Percentiles rank a stretch among this genome's conserved stretches.
Conservation (phyloP, 2,113 vertebrate species). For the Callaeas wilsoni region DNA sequence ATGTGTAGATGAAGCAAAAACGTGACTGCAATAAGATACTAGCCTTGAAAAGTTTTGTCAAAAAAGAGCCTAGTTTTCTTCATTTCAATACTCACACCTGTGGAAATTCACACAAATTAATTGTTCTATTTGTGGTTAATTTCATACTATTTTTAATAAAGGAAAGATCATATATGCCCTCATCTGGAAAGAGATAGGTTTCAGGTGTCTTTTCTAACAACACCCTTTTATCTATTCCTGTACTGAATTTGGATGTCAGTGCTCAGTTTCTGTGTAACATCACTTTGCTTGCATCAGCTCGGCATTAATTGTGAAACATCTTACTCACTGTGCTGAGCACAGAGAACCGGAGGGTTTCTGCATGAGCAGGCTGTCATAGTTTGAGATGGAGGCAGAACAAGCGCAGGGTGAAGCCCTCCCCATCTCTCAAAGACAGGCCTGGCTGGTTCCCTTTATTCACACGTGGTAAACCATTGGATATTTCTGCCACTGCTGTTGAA, state of each 20-base stretch:
- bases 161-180: not conserved
- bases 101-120: not conserved
- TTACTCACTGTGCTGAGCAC: constrained; percentile 28
- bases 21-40: not conserved
- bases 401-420: not conserved
- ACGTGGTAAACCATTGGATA: not conserved
- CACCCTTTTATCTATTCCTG: not conserved
- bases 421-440: not conserved
- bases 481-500: not conserved
- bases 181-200: not conserved
- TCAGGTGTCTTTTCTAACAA: not conserved
- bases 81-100: not conserved
- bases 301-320: not conserved
- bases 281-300: not conserved
- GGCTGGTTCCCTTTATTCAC: not conserved
- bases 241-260: not conserved
- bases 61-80: not conserved
- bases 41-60: not conserved
- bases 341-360: not conserved
- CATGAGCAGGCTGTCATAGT: not conserved
- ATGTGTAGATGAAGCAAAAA: not conserved
- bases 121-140: not conserved
- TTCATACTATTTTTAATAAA: not conserved
- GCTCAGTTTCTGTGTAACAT: constrained; percentile 13
- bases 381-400: not conserved